These are phyloP conservation scores for Clavelina lepadiformis DNA, from an alignment of 23 tunicate species.

Conservation along the genomic window DNA sequence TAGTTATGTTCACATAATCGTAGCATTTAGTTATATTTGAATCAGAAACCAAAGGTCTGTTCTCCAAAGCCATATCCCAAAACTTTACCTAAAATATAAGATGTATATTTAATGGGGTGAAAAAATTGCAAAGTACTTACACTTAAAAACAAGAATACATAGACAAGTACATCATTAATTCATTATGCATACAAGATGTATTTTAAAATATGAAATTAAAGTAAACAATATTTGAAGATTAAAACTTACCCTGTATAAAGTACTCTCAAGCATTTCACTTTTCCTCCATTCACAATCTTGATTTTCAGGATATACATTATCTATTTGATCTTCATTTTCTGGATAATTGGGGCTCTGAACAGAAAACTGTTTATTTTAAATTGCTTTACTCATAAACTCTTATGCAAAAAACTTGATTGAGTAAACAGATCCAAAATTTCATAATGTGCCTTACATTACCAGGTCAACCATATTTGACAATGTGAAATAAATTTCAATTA, in stretches of 20 bases:
- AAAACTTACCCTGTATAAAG: slow-evolving; percentile 23
- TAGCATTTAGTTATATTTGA: slow-evolving; percentile 68
- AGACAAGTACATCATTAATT: no score
- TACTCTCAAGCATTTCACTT: slow-evolving; percentile 9
- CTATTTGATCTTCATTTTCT: slow-evolving; percentile 1
- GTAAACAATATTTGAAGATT: neutral
- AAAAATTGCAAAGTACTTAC: no score
- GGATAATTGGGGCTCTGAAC: slow-evolving; percentile 22
- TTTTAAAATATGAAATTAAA: neutral
- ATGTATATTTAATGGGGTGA: no score
- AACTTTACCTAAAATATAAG: slow-evolving; percentile 46
- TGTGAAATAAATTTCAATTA: no score
- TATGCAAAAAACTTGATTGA: no score
- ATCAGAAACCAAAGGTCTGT: slow-evolving; percentile 8
- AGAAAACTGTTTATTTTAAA: no score
- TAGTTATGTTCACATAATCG: slow-evolving; percentile 80
- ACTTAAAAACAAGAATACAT: no score
- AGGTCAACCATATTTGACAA: no score
- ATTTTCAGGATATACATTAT: slow-evolving; percentile 17
- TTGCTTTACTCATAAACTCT: no score
- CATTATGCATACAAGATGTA: no score
- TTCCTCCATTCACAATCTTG: slow-evolving; percentile 28
- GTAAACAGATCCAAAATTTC: no score
- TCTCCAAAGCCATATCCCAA: slow-evolving; percentile 54
- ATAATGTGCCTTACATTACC: no score